These are phyloP conservation scores for Belgica antarctica DNA, from an alignment of 2,888 invertebrate genomes.

Conservation along the genomic window DNA sequence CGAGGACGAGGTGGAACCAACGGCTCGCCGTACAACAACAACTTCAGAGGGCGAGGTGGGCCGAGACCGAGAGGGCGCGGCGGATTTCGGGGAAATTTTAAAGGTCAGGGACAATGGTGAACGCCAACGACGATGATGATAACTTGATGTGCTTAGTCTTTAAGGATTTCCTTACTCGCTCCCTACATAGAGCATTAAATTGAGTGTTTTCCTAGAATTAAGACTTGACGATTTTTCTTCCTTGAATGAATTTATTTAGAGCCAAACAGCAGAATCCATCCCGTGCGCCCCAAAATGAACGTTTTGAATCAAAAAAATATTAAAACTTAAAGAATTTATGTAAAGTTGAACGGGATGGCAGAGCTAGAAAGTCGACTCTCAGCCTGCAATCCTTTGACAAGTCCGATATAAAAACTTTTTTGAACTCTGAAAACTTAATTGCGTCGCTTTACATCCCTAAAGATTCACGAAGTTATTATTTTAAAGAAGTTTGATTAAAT, in stretches of 20 bases:
- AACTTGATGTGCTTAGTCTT: background rate
- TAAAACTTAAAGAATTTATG: too few relatives aligned
- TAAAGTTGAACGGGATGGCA: background rate
- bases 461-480: too few relatives aligned
- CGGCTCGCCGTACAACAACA: slow-evolving; percentile 6
- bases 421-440: too few relatives aligned
- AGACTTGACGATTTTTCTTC: background rate
- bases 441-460: too few relatives aligned
- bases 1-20: background rate
- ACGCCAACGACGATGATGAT: background rate
- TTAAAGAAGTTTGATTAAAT: too few relatives aligned
- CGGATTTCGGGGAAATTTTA: slow-evolving; percentile 13
- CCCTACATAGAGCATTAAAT: background rate
- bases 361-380: background rate
- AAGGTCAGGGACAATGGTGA: slow-evolving; percentile 37
- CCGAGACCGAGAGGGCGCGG: background rate
- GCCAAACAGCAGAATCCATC: too few relatives aligned
- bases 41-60: background rate
- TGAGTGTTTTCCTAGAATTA: slow-evolving; percentile 1
- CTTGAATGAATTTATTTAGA: too few relatives aligned
- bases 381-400: too few relatives aligned
- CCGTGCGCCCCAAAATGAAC: too few relatives aligned
- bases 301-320: background rate
- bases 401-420: too few relatives aligned
- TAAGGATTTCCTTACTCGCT: background rate